Evolutionary conservation across 2,113 vertebrate species (phyloP).

Genomic region (Pyxicephalus adspersus): DNA sequence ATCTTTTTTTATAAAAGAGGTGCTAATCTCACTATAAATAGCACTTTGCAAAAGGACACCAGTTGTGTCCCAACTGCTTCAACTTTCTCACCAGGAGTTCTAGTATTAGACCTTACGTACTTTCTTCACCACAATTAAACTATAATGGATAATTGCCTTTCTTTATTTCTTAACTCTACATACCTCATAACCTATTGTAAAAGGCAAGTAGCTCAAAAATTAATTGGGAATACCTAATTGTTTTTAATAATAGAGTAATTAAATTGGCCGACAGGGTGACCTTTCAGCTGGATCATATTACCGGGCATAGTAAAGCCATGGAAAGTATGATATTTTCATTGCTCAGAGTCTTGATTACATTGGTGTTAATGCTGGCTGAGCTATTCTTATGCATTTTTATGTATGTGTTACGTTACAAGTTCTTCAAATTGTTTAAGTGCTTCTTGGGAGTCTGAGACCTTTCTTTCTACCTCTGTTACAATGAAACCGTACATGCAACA

Average conservation of each 20-base stretch:
- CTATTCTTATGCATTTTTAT: neutral
- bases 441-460: neutral
- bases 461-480: too few species aligned
- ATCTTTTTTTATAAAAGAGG: constrained; percentile 25
- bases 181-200: constrained; percentile 9
- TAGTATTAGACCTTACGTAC: neutral
- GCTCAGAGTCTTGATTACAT: neutral
- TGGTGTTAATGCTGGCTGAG: neutral
- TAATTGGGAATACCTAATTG: constrained; percentile 10
- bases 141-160: constrained; percentile 17
- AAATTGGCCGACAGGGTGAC: neutral
- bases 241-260: neutral
- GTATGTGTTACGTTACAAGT: neutral
- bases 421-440: neutral
- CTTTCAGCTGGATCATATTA: constrained; percentile 20
- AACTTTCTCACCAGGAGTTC: constrained; percentile 25
- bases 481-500: too few species aligned
- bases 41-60: constrained; percentile 35
- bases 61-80: constrained; percentile 48
- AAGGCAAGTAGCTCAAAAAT: neutral
- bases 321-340: neutral
- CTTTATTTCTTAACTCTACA: neutral
- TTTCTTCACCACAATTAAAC: neutral
- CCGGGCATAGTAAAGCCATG: neutral
- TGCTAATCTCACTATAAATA: constrained; percentile 39